Percentiles rank a stretch among this genome's conserved stretches.
Evolutionary conservation across 2,888 invertebrate genomes (phyloP).

Genomic region (Formica aserva): DNA sequence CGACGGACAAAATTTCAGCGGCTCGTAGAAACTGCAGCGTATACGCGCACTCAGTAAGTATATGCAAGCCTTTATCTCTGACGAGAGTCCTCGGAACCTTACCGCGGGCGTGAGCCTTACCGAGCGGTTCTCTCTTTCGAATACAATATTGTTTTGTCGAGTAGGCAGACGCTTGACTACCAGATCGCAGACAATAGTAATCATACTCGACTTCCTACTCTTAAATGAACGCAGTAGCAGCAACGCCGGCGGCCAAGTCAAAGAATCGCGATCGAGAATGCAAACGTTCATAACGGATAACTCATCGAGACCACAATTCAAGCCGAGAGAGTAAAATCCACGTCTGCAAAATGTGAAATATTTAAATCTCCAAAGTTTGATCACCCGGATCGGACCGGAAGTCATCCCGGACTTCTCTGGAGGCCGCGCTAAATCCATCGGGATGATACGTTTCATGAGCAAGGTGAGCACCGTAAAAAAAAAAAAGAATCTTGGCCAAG

Average conservation of each 20-base stretch:
- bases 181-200: slow-evolving; percentile 78
- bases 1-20: slow-evolving; percentile 77
- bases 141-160: slow-evolving; percentile 77
- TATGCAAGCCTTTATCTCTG: slow-evolving; percentile 82
- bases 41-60: slow-evolving; percentile 80
- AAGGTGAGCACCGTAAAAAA: slow-evolving; percentile 69
- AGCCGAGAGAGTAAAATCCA: not conserved
- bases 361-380: slow-evolving; percentile 6
- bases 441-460: slow-evolving; percentile 63
- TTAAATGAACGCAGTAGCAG: slow-evolving; percentile 67
- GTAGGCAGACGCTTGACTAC: slow-evolving; percentile 75
- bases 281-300: not conserved
- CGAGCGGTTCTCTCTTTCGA: slow-evolving; percentile 78
- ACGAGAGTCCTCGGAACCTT: slow-evolving; percentile 80
- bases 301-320: not conserved
- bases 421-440: slow-evolving; percentile 40
- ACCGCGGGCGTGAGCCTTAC: slow-evolving; percentile 83
- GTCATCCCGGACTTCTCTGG: not conserved
- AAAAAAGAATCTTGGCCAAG: slow-evolving; percentile 83
- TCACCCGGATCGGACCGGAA: slow-evolving; percentile 4
- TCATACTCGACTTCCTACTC: slow-evolving; percentile 74
- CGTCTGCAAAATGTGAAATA: slow-evolving; percentile 12
- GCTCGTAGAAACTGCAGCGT: slow-evolving; percentile 68
- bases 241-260: slow-evolving; percentile 66
- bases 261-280: slow-evolving; percentile 60